Conservation (phyloP, 2,888 invertebrate genomes). For the Muscina levida region DNA sequence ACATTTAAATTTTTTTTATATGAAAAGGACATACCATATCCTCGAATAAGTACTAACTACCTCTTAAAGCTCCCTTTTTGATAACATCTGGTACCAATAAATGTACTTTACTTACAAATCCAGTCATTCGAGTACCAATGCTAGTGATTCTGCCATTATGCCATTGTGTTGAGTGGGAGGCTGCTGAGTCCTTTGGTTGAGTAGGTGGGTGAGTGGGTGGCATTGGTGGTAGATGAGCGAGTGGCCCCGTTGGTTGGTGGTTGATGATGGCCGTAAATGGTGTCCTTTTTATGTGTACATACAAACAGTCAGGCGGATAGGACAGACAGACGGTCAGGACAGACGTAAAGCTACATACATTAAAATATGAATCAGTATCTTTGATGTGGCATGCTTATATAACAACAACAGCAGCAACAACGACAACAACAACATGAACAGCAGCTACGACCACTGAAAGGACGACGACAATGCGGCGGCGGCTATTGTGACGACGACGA, state of each 20-base stretch:
- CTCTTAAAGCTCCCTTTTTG: too few relatives aligned
- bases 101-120: too few relatives aligned
- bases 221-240: not conserved
- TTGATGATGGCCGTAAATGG: slow-evolving; percentile 57
- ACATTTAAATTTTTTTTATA: too few relatives aligned
- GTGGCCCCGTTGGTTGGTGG: slow-evolving; percentile 34
- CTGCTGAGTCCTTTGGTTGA: too few relatives aligned
- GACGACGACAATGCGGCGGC: not conserved
- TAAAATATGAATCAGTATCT: slow-evolving; percentile 66
- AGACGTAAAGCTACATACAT: slow-evolving; percentile 32
- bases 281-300: slow-evolving; percentile 57
- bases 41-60: too few relatives aligned
- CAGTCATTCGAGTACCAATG: too few relatives aligned
- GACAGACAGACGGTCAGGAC: not conserved
- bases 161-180: slow-evolving; percentile 45
- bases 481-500: not conserved
- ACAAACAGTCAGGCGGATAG: not conserved
- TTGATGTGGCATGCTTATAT: slow-evolving; percentile 52
- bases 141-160: too few relatives aligned
- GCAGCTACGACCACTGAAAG: not conserved
- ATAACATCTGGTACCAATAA: too few relatives aligned
- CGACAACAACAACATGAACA: too few relatives aligned
- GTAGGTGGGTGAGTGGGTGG: slow-evolving; percentile 46
- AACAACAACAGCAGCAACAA: slow-evolving; percentile 10
- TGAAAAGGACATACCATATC: too few relatives aligned